Base-by-base conservation (phyloP, 2,113 vertebrate species). In the Axis porcinus region DNA sequence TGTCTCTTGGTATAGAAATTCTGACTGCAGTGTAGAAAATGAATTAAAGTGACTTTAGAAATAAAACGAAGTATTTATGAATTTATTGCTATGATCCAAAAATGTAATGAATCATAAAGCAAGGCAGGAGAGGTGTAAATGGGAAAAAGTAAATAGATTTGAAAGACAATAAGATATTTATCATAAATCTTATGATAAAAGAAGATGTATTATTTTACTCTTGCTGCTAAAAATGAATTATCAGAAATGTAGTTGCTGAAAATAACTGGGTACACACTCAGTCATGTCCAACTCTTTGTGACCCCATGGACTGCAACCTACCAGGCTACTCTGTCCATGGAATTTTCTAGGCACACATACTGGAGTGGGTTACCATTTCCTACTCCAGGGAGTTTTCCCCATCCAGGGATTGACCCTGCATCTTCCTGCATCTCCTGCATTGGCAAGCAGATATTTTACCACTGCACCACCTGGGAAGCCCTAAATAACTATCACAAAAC, bases 41-140 rank as follows among this genome's bases (percentile, higher is more conserved):
- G 40, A 96, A 87, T 94, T 70, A 7, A 88, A 90, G 33, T 45
- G 10, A 87, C 30, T 92, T 84, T 62, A 64, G 55, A 96, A 76
- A 86, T 83, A 58, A 94, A 94, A 23, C 3, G 28, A 94, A 87
- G 10, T 83, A 30, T 47, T 93, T 93, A 93, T 84, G 19, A 88
- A 91, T 88, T n/a, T 91, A 94, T 47, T 43, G 2, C 30, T 74
- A 54, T 57, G 33, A 47, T 92, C 21, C 21, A 64, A 86, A 82
- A 78, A 78, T 50, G 14, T 45, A 96, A 83, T 62, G 30, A 96
- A 78, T 95, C 55, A 55, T 93, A 70, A 78, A 64, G 64, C 7
- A 83, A 81, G 13, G 15, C 8, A 54, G 28, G 86, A 89, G 86
- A 91, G 15, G 12, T 84, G 0, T 57, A 89, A 95, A 27, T 28